Evolutionary conservation across 2,797 vertebrate genomes (phyloP), one percentile per base, ranked within the genome.

Genomic region (Labeo calbasu): DNA sequence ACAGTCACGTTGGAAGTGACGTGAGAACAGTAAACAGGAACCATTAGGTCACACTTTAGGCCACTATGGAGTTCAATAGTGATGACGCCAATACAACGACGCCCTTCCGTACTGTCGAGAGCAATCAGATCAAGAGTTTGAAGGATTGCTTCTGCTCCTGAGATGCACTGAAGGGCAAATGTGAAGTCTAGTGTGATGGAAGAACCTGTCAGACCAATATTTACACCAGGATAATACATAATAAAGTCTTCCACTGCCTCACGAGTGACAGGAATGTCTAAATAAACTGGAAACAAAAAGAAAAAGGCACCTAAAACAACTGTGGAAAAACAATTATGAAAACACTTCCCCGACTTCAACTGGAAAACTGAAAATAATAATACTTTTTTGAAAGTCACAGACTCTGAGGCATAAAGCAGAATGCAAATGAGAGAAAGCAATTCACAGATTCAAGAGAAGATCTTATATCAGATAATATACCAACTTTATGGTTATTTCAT

Each of bases 161-260:
- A 75, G 46, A 75, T 11, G 25, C 71, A 75, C 71, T 53, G 70
- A 82, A 82, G 71, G 71, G 81, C 70, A 82, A 82, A 82, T 82
- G 81, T 82, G 70, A 75, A 53, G 71, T 65, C 81, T 75, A 75
- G 57, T 17, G 21, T 73, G 71, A 82, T 43, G 59, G 59, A 82
- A 53, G 70, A 28, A n/a, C 65, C 17, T 72, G 70, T 51, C 69
- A 75, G 80, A 65, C 28, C 81, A 32, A 43, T 28, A 40, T 40
- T 5, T 53, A 82, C 6, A 32, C 25, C 70, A 53, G 43, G 11
- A 65, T 65, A 63, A 82, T 51, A 40, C 25, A 66, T 66, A 17
- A 66, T 53, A 21, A 40, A 57, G 78, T 46, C 63, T 40, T 80
- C 12, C 51, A 21, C 0, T 4, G 28, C 50, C 11, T 55, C 53